Base-by-base conservation (phyloP, 1,140 invertebrate genomes). In the Zeugodacus cucurbitae region DNA sequence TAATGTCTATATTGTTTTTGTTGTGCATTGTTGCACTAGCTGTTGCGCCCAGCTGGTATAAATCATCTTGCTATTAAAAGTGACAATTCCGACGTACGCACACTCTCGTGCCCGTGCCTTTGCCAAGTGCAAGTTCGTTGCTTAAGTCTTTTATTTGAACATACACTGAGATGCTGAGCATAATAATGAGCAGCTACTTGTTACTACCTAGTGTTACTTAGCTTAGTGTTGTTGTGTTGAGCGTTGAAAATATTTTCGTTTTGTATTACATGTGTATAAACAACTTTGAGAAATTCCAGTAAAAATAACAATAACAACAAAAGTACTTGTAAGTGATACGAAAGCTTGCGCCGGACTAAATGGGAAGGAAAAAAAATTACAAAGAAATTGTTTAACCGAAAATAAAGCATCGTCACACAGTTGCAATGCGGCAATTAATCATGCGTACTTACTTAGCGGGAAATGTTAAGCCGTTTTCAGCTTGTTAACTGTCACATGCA, bases 71-170 rank as follows among this genome's bases (percentile, higher is more conserved):
- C 74, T 48, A 82, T 48, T 82, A 48, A 82, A 82, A 82, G 74
- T 82, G 74, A 82, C 41, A 82, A 48, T 82, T 82, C 14, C 67
- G 41, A 41, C 67, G 22, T 26, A 82, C 74, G 74, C 74, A 82
- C 37, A 74, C 70, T 44, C 17, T 29, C 1, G 2, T 5, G 22
- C 20, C 5, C 17, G 3, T n/a, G 6, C 34, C 41, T 41, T 5
- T 6, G 22, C 67, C 64, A 22, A 14, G 85, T 0, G 37, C 70
- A 57, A 78, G 87, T 88, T 88, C 67, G 87, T 70, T 88, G 41
- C 87, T 88, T 88, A 88, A 88, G 87, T 88, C 67, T 74, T 88
- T 88, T 88, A 67, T 88, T 54, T 54, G 64, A 20, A 44, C 44
- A 82, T 74, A 54, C 34, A n/a, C n/a, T n/a, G 74, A 5, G 37